A percentile compares a stretch with the other conserved stretches of the same genome.
Conservation (phyloP, 2,797 vertebrate species). For the Adelosebastes latens region DNA sequence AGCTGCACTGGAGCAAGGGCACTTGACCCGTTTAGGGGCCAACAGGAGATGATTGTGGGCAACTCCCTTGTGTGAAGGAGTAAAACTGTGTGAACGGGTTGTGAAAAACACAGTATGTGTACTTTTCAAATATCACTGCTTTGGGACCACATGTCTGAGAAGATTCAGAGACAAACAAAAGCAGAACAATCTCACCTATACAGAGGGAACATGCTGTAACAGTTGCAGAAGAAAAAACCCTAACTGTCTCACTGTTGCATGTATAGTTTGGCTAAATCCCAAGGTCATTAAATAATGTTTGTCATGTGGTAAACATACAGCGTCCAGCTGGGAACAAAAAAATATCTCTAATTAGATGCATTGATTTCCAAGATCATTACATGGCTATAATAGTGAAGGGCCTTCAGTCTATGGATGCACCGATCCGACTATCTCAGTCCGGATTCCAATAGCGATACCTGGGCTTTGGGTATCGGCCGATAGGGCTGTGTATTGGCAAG, state of each 20-base stretch:
- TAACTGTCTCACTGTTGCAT: neutral
- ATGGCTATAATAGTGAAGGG: neutral
- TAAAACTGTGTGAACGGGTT: slow-evolving; percentile 1
- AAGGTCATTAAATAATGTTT: slow-evolving; percentile 17
- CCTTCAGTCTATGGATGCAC: neutral
- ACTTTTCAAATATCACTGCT: slow-evolving; percentile 20
- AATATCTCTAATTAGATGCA: slow-evolving; percentile 10
- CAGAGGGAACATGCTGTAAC: neutral
- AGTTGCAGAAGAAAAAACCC: neutral
- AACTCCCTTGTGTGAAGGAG: slow-evolving; percentile 28
- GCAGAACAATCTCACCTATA: neutral
- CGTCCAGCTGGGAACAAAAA: neutral
- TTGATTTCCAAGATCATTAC: slow-evolving; percentile 5
- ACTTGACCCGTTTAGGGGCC: slow-evolving; percentile 28
- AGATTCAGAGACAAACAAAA: slow-evolving; percentile 15
- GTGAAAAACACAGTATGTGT: slow-evolving; percentile 18
- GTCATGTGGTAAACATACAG: neutral
- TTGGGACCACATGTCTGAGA: slow-evolving; percentile 7
- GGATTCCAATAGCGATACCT: too few relatives aligned
- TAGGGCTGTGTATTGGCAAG: too few relatives aligned
- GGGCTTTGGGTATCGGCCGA: too few relatives aligned
- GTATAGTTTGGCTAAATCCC: slow-evolving; percentile 10
- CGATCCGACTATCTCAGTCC: too few relatives aligned
- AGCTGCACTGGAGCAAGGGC: slow-evolving; percentile 35
- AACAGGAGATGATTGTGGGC: slow-evolving; percentile 30